phyloP scores from a whole-genome alignment of 2,113 vertebrate genomes.

The Xenopus tropicalis region UCB_Xtro_10.0 CM004451.2:24501501-24502000 shows the following conservation, averaged over 20 bases:
- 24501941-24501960: conserved; percentile 71
- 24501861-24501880: conserved; percentile 91
- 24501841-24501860: conserved; percentile 91
- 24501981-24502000: conserved; percentile 84
- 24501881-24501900: conserved; percentile 83
- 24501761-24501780: conserved; percentile 66
- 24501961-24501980: conserved; percentile 85
- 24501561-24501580: conserved; percentile 87
- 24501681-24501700: conserved; percentile 73
- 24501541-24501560: conserved; percentile 64
- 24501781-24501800: conserved; percentile 69
- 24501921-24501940: conserved; percentile 83
- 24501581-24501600: conserved; percentile 88
- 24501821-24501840: conserved; percentile 81
- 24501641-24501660: conserved; percentile 80
- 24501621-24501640: conserved; percentile 82
- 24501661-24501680: conserved; percentile 77
- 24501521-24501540: conserved; percentile 82
- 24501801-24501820: conserved; percentile 87
- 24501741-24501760: conserved; percentile 77
- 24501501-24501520: conserved; percentile 81
- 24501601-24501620: conserved; percentile 83
- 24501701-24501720: conserved; percentile 74
- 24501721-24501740: conserved; percentile 77
- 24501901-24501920: conserved; percentile 82